Base-by-base conservation (phyloP, 1,140 invertebrate genomes). In the Sitobion miscanthi region DNA sequence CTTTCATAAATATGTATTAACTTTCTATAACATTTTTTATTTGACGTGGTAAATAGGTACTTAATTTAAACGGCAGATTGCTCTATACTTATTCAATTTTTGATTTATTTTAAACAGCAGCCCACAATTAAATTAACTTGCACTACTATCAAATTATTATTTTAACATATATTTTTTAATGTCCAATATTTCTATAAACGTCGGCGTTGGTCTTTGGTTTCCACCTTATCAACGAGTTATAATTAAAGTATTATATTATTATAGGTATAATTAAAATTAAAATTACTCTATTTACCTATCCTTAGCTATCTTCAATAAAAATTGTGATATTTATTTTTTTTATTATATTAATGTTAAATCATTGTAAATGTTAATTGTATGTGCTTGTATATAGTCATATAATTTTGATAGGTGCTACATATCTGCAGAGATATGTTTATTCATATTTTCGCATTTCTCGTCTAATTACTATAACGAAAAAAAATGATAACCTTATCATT, bases 381-480 rank as follows among this genome's bases (percentile, higher is more conserved):
- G 49, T 20, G 14, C 17, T 52, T 52, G 20, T 52, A 20, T 52
- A 52, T 52, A 20, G 49, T 17, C 17, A 52, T 25, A 54, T 62
- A 62, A 7, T 62, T 30, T 62, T 57, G 21, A 54, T 62, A 25
- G 1, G 0, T 20, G 20, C 49, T 17, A 17, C 17, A 52, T 52
- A 52, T 17, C 49, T 52, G 14, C 14, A 52, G 2, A 52, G 14
- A 52, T 20, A 52, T 69, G 30, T 69, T 62, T 30, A 30, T n/a
- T 77, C 14, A 77, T 77, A 77, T 77, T n/a, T 77, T n/a, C 11
- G 57, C 30, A 62, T 62, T 62, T 62, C 9, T 57, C 25, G 11
- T 62, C 30, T 62, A 62, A 62, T 62, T 62, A 62, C 57, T 85
- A n/a, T 87, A 88, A 88, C 21, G 35, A 90, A 69, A 90, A 54